phyloP scores from a whole-genome alignment of 1,140 invertebrate species.

The Rhagoletis zephyria region DNA sequence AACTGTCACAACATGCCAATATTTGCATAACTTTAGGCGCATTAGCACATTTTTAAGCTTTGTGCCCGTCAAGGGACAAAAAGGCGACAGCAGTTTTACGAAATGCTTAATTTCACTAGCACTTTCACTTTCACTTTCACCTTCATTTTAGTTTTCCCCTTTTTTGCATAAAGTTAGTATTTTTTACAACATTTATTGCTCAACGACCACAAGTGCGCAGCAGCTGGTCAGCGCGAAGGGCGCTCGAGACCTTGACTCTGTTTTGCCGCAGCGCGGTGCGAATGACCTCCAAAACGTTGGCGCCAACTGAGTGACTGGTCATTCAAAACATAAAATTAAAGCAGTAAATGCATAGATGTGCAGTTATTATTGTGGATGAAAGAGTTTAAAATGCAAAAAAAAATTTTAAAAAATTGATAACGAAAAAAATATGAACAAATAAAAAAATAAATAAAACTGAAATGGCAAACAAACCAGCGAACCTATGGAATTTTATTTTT shows the following conservation, averaged over 20 bases:
- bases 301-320: background rate
- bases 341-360: background rate
- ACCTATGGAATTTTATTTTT: background rate
- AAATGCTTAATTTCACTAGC: background rate
- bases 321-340: background rate
- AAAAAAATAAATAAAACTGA: background rate
- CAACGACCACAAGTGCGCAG: slow-evolving; percentile 22
- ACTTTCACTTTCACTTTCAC: background rate
- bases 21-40: slow-evolving; percentile 26
- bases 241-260: slow-evolving; percentile 24
- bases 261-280: background rate
- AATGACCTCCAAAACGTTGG: background rate
- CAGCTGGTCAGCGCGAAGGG: background rate
- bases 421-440: background rate
- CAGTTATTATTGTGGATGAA: background rate
- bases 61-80: background rate
- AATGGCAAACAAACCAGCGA: background rate
- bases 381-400: background rate
- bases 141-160: slow-evolving; percentile 3
- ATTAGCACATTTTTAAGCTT: slow-evolving; percentile 33
- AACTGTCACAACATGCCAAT: slow-evolving; percentile 11
- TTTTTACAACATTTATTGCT: background rate
- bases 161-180: background rate
- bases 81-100: slow-evolving; percentile 2
- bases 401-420: background rate